phyloP scores from a whole-genome alignment of 92 coral and sea anemone genomes.

The Phymanthus crucifer region DNA sequence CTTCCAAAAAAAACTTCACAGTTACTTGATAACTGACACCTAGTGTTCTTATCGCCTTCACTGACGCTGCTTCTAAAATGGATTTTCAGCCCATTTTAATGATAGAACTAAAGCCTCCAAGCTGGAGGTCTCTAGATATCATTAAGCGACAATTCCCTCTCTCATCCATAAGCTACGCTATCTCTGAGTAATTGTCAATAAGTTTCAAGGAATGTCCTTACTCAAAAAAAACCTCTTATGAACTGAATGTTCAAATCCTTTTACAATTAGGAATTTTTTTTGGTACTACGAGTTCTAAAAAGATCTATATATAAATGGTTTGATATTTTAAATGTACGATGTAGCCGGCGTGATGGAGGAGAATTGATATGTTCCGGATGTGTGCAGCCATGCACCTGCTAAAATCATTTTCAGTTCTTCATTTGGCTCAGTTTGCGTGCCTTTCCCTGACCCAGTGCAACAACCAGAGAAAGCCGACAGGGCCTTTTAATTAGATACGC shows the following conservation, averaged over 20 bases:
- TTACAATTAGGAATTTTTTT: background rate
- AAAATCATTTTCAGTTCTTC: conserved; percentile 2
- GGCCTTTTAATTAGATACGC: conserved; percentile 12
- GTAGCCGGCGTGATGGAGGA: background rate
- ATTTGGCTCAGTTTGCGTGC: conserved; percentile 7
- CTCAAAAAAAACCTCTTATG: background rate
- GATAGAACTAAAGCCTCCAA: conserved; percentile 2
- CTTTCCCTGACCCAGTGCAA: background rate
- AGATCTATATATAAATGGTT: background rate
- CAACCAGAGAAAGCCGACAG: background rate
- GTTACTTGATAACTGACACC: background rate
- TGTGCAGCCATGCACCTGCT: background rate
- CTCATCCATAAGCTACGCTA: conserved; percentile 4
- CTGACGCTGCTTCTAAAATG: background rate
- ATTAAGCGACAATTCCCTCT: background rate
- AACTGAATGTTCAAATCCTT: background rate
- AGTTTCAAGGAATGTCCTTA: background rate
- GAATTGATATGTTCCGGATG: conserved; percentile 5
- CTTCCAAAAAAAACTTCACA: background rate
- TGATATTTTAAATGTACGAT: background rate
- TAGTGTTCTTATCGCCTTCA: background rate
- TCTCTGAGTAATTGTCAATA: background rate
- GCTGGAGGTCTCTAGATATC: conserved; percentile 2
- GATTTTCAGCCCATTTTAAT: background rate
- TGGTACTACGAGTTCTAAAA: background rate